Percentiles rank a stretch among this genome's conserved stretches.
Conservation (phyloP, 2,888 invertebrate genomes). For the Apamea sordens region DNA sequence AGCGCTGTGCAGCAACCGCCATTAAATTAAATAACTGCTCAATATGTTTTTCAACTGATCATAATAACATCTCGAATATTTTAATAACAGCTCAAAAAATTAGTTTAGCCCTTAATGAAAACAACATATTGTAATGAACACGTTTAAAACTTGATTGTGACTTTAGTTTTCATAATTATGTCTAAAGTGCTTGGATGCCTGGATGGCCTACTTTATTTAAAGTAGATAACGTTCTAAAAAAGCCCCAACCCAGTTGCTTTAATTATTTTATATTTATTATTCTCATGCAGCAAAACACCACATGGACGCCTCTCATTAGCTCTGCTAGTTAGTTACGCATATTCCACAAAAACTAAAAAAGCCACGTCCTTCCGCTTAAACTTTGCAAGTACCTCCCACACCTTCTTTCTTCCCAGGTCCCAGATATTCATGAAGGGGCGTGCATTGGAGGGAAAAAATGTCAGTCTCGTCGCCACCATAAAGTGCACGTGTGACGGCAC, state of each 20-base stretch:
- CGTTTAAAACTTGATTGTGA: not conserved
- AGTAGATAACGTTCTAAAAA: not conserved
- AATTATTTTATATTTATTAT: constrained; percentile 9
- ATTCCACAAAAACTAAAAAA: constrained; percentile 45
- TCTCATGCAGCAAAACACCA: constrained; percentile 3
- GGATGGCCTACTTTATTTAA: not conserved
- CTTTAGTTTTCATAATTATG: not conserved
- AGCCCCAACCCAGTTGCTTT: not conserved
- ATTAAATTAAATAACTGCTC: too few relatives aligned
- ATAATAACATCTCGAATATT: too few relatives aligned
- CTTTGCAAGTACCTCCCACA: constrained; percentile 43
- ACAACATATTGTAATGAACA: not conserved
- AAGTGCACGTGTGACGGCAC: constrained; percentile 81
- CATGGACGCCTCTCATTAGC: constrained; percentile 20
- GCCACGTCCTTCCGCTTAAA: constrained; percentile 57
- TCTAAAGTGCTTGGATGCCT: not conserved
- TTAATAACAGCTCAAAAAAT: too few relatives aligned
- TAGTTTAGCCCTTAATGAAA: too few relatives aligned
- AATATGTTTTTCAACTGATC: too few relatives aligned
- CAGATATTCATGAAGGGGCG: constrained; percentile 74
- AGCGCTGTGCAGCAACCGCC: not conserved
- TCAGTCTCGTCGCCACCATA: constrained; percentile 78
- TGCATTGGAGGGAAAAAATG: constrained; percentile 74
- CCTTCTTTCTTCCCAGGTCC: constrained; percentile 24
- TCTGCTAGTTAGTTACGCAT: constrained; percentile 29